Base-by-base conservation (phyloP, 2,113 vertebrate species). In the Heteronetta atricapilla region DNA sequence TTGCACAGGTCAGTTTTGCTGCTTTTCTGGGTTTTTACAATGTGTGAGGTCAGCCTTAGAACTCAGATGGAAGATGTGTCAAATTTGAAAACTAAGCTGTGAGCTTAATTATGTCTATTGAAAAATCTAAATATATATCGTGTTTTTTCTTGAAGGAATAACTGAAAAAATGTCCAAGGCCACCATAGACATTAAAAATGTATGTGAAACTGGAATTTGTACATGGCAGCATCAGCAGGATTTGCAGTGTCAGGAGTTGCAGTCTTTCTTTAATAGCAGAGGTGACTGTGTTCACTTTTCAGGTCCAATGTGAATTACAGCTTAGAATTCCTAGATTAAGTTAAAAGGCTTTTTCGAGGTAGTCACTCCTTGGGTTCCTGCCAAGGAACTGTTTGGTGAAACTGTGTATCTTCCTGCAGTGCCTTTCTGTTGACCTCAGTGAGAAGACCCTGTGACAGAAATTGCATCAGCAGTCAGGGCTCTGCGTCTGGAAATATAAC, bases 1-100 rank as follows among this genome's bases (percentile, higher is more conserved):
- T 97, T 78, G 68, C 70, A 40, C 96, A 96, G 97, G 98, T 98
- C 89, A 33, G 38, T 56, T 42, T 80, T 77, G 38, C 77, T 38
- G 31, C 42, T 50, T 33, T 16, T 48, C 40, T 60, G 1, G 67
- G 18, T 89, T 87, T 72, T 44, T 38, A 46, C 36, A 29, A 0
- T 7, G 3, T 13, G 4, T 20, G 8, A 31, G 66, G 33, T 76
- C 73, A 66, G 38, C 76, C 20, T 38, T 31, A 31, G 75, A 4
- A 2, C 69, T 56, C 22, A 2, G 48, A 3, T 21, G 5, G 33
- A 38, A 66, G 23, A 25, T 22, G 8, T 4, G n/a, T 31, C 23
- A 16, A 19, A 40, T 36, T 67, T 29, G 52, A 66, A 40, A 75
- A 26, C 11, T 69, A 42, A 60, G 48, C 22, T 68, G 48, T 60